Percentiles rank a stretch among this genome's conserved stretches.
Conservation (phyloP, 2,797 vertebrate species). For the Decapterus maruadsi region DNA sequence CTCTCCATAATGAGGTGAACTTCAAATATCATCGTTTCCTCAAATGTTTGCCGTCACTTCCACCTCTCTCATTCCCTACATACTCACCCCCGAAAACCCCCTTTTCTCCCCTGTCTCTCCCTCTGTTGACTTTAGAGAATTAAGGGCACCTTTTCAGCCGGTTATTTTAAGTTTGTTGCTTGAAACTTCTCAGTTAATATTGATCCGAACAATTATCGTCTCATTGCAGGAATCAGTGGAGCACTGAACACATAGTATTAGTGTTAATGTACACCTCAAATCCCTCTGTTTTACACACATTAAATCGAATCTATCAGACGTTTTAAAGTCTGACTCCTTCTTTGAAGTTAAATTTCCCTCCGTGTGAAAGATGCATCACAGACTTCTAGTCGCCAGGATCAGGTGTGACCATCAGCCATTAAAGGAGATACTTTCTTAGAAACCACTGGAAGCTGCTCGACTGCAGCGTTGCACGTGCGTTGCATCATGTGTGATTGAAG, state of each 20-base stretch:
- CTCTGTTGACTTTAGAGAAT: neutral
- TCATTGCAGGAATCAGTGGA: neutral
- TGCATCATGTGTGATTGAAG: conserved; percentile 66
- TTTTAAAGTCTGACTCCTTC: conserved; percentile 11
- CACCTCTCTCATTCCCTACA: neutral
- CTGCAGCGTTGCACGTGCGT: conserved; percentile 36
- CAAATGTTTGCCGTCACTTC: neutral
- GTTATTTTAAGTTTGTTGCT: neutral
- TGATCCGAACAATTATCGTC: neutral
- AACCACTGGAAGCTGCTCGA: conserved; percentile 25
- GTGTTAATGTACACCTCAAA: neutral
- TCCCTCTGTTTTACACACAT: neutral
- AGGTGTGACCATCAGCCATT: conserved; percentile 24
- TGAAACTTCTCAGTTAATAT: conserved; percentile 1
- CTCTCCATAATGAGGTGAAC: conserved; percentile 29
- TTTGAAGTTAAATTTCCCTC: conserved; percentile 23
- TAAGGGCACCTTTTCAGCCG: neutral
- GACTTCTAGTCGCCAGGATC: conserved; percentile 24
- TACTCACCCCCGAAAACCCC: neutral
- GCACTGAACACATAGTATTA: neutral
- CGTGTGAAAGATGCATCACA: neutral
- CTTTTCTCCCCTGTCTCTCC: neutral
- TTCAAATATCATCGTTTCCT: conserved; percentile 30
- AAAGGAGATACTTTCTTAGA: conserved; percentile 14
- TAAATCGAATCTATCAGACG: neutral